A percentile compares a stretch with the other conserved stretches of the same genome.
Evolutionary conservation across 92 coral and sea anemone genomes (phyloP).

Genomic region (Desmophyllum pertusum): DNA sequence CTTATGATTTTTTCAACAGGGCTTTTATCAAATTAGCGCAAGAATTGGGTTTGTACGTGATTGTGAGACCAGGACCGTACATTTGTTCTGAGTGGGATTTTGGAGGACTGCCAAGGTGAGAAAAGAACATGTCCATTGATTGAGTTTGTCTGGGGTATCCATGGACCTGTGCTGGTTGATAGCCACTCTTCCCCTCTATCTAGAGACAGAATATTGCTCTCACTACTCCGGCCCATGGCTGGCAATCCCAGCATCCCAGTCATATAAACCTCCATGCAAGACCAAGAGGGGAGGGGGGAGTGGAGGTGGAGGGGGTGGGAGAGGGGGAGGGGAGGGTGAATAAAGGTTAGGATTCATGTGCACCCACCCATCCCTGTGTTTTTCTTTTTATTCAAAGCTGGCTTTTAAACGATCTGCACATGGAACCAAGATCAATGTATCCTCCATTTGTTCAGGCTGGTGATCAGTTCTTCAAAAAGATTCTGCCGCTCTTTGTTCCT

Average conservation of each 20-base stretch:
- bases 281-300: too few relatives aligned
- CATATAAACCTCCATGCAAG: too few relatives aligned
- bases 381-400: constrained; percentile 62
- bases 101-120: constrained; percentile 97
- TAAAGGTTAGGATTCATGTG: not conserved
- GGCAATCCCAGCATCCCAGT: too few relatives aligned
- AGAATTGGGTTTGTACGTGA: constrained; percentile 81
- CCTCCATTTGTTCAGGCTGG: constrained; percentile 79
- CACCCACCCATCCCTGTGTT: not conserved
- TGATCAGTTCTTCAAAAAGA: constrained; percentile 66
- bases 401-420: constrained; percentile 76
- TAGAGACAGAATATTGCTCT: too few relatives aligned
- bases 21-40: constrained; percentile 79
- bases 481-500: constrained; percentile 77
- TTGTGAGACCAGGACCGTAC: constrained; percentile 95
- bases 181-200: too few relatives aligned
- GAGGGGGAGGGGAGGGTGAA: too few relatives aligned
- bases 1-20: constrained; percentile 30
- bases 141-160: too few relatives aligned
- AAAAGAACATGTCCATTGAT: not conserved
- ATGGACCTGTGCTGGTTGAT: too few relatives aligned
- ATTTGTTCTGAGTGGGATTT: constrained; percentile 97
- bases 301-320: too few relatives aligned
- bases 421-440: constrained; percentile 72
- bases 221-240: too few relatives aligned